A percentile compares a stretch with the other conserved stretches of the same genome.
Conservation (phyloP, 1,140 invertebrate species). For the Hyphantria cunea region DNA sequence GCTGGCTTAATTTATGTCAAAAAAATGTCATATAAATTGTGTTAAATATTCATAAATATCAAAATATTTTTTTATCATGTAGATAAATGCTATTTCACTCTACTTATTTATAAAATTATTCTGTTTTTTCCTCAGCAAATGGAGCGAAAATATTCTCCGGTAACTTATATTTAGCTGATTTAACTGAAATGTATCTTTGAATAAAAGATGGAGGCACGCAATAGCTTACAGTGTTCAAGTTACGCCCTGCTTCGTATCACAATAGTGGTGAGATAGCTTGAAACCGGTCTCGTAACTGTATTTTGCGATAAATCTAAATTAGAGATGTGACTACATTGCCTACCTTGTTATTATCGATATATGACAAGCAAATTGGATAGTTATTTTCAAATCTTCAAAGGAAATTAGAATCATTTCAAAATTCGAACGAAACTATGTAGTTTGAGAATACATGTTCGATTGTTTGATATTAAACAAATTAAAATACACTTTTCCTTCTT, state of each 20-base stretch:
- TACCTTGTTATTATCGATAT: constrained; percentile 5
- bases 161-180: constrained; percentile 3
- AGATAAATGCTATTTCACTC: no score
- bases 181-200: background rate
- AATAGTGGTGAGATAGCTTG: constrained; percentile 3
- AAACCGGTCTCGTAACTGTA: constrained; percentile 29
- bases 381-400: background rate
- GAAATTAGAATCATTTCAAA: no score
- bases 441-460: no score
- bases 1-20: no score
- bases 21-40: no score
- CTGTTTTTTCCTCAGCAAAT: background rate
- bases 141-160: background rate
- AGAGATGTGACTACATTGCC: constrained; percentile 17
- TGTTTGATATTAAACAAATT: no score
- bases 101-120: background rate
- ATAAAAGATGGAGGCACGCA: constrained; percentile 10
- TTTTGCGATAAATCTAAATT: constrained; percentile 26
- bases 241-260: constrained; percentile 12
- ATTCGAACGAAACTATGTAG: no score
- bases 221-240: constrained; percentile 11
- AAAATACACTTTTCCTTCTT: no score
- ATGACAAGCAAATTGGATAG: background rate
- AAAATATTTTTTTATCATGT: no score
- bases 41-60: no score